Conservation (phyloP, 2,888 invertebrate genomes). For the Phyto melanocephala region DNA sequence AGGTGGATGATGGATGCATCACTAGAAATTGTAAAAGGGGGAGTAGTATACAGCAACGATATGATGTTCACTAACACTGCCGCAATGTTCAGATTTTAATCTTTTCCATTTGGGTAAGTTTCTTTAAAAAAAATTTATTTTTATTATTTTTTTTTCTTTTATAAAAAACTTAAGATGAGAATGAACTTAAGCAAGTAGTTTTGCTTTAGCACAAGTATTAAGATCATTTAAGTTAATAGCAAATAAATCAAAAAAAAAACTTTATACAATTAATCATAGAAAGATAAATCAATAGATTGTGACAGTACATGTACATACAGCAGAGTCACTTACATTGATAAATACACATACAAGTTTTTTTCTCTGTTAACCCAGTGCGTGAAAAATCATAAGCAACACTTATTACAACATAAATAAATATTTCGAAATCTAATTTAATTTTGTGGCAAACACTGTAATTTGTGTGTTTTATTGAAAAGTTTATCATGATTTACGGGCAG, state of each 20-base stretch:
- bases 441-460: slow-evolving; percentile 30
- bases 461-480: slow-evolving; percentile 29
- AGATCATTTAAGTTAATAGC: not conserved
- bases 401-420: slow-evolving; percentile 12
- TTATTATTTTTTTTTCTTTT: too few species aligned
- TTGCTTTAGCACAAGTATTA: too few species aligned
- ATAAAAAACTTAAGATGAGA: too few species aligned
- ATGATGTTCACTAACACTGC: too few species aligned
- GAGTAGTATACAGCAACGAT: too few species aligned
- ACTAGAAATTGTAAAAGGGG: too few species aligned
- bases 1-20: too few species aligned
- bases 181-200: too few species aligned
- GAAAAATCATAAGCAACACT: slow-evolving; percentile 11
- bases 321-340: slow-evolving; percentile 1
- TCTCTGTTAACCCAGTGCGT: not conserved
- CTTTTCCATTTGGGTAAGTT: too few species aligned
- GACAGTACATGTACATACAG: slow-evolving; percentile 4
- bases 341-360: not conserved
- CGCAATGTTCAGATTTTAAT: too few species aligned
- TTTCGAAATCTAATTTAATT: slow-evolving; percentile 10
- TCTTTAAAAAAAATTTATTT: too few species aligned
- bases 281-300: slow-evolving; percentile 29
- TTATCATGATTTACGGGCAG: slow-evolving; percentile 63
- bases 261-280: not conserved
- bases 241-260: slow-evolving; percentile 16